Evolutionary conservation across 2,888 invertebrate genomes (phyloP), one percentile per base, ranked within the genome.

Genomic region (Trichopoda pennipes): DNA sequence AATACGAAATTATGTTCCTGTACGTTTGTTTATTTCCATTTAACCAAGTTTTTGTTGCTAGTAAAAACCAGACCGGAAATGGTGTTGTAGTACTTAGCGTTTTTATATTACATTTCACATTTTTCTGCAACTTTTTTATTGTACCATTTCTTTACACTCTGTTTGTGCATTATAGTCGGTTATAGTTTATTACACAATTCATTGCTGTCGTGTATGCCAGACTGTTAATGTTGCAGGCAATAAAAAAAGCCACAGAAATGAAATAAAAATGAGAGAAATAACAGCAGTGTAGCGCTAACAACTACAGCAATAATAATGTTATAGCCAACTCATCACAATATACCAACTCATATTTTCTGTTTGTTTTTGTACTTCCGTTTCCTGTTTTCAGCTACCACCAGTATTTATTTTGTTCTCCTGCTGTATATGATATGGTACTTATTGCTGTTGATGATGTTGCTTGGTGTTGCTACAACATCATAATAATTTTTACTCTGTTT

Each of bases 211-310:
- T 74, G 74, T 70, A 77, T 68, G 47, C 60, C 38, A 66, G 73
- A 74, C 78, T 69, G 74, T 78, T 81, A 81, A 78, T 64, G 77
- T 78, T 77, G 73, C 81, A 73, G 73, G 77, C 81, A 73, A 69
- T 77, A 76, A 72, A 75, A 28, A 68, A 63, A 53, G 19, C 73
- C 74, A 74, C 73, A 77, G 44, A 81, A 68, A 53, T 58, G 63
- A 74, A 72, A 81, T 58, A 58, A 58, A 70, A 72, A 56, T 63
- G 63, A 28, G n/a, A 35, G 9, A 35, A 49, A 44, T 44, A 53
- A 44, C 53, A 76, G 68, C 38, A 60, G 68, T 28, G 28, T 51
- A 32, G 66, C 35, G 51, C 23, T 38, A 55, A 69, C 28, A 64
- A 78, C 56, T 78, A 28, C 38, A 58, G 58, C 58, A 73, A 81